Evolutionary conservation across 2,113 vertebrate species (phyloP).

Genomic region (Buteo buteo): DNA sequence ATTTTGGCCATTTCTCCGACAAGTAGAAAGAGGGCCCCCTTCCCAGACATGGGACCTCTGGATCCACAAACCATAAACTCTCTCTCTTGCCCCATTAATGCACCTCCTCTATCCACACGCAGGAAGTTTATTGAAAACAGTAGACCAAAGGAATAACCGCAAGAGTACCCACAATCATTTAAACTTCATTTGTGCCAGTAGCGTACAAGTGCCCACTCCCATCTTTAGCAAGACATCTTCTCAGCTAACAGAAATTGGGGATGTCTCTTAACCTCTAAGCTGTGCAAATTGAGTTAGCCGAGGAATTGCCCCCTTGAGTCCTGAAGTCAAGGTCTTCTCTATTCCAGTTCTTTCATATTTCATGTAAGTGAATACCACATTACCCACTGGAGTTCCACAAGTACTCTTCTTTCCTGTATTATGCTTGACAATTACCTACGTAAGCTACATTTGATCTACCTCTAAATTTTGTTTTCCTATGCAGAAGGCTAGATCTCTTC

Average conservation of each 20-base stretch:
- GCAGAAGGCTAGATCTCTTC: not conserved
- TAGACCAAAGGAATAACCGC: not conserved
- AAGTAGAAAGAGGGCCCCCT: not conserved
- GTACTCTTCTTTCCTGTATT: fast-evolving
- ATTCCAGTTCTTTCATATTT: not conserved
- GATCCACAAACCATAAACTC: not conserved
- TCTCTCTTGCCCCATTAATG: not conserved
- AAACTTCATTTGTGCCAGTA: fast-evolving
- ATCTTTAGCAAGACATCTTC: not conserved
- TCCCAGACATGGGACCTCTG: not conserved
- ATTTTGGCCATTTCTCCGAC: not conserved
- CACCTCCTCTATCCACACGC: not conserved
- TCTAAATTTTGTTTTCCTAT: not conserved
- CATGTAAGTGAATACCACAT: fast-evolving
- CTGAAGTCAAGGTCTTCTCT: not conserved
- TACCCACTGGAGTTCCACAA: not conserved
- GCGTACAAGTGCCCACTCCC: not conserved
- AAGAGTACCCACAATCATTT: not conserved
- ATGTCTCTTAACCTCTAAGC: not conserved
- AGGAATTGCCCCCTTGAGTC: not conserved
- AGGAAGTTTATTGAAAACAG: not conserved
- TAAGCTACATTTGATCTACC: not conserved
- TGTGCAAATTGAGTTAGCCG: not conserved
- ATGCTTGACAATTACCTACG: not conserved
- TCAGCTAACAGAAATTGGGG: not conserved